Evolutionary conservation across 2,797 vertebrate genomes (phyloP).

Genomic region (Lerista edwardsae): DNA sequence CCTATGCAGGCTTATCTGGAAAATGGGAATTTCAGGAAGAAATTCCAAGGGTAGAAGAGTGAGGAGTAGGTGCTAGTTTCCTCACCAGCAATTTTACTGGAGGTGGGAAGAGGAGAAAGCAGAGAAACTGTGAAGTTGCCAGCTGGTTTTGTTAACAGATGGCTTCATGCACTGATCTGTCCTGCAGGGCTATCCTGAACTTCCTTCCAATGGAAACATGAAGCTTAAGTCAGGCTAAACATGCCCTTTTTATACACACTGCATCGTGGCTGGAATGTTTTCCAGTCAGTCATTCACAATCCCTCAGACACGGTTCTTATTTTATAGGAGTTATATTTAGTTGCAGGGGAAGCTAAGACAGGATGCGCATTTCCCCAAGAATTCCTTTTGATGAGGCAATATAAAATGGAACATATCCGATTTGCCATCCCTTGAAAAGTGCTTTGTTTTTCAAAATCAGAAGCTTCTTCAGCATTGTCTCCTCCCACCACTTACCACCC

Average conservation of each 20-base stretch:
- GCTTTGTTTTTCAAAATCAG: constrained; percentile 25
- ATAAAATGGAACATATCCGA: constrained; percentile 27
- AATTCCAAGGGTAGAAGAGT: constrained; percentile 22
- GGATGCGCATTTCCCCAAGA: neutral
- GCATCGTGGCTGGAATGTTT: constrained; percentile 25
- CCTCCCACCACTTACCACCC: neutral
- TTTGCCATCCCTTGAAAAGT: constrained; percentile 34
- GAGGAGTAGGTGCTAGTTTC: constrained; percentile 32
- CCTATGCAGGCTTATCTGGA: neutral
- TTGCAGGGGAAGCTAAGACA: constrained; percentile 44
- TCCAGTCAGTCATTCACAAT: constrained; percentile 44
- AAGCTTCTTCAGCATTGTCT: constrained; percentile 25
- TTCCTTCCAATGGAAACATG: constrained; percentile 59
- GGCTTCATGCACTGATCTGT: constrained; percentile 43
- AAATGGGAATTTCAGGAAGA: constrained; percentile 1
- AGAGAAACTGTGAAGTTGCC: constrained; percentile 56
- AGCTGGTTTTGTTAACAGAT: constrained; percentile 66
- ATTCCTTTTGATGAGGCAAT: neutral
- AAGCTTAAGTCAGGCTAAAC: constrained; percentile 39
- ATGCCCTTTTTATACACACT: constrained; percentile 28
- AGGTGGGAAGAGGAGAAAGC: constrained; percentile 28
- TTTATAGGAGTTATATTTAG: constrained; percentile 40
- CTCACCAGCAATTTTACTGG: constrained; percentile 29
- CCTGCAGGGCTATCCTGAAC: constrained; percentile 40
- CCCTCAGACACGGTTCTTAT: neutral